Conservation (phyloP, 2,888 invertebrate species). For the Halictus ligatus region DNA sequence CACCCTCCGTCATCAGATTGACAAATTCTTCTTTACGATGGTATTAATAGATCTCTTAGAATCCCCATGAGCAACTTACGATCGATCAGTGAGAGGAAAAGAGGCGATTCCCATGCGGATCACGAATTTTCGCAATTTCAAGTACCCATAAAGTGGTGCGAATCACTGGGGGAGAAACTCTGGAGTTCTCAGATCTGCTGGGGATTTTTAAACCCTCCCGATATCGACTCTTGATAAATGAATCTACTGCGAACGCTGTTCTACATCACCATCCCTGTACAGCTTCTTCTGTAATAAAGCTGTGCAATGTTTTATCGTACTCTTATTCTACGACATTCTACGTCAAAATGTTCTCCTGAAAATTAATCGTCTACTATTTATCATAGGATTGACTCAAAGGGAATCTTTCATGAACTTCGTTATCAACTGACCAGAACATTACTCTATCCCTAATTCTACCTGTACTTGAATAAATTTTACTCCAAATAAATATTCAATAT, state of each 20-base stretch:
- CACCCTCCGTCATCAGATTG: not conserved
- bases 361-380: not conserved
- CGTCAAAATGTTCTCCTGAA: not conserved
- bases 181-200: not conserved
- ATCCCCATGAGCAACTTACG: not conserved
- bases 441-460: no score
- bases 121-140: conserved; percentile 38
- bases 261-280: not conserved
- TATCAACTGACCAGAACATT: no score
- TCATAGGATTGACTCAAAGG: not conserved
- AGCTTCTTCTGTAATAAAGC: not conserved
- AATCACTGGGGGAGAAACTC: conserved; percentile 12
- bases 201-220: conserved; percentile 25
- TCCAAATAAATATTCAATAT: no score
- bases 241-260: conserved; percentile 28
- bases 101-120: not conserved
- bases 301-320: not conserved
- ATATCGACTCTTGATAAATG: conserved; percentile 37
- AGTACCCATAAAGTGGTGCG: conserved; percentile 26
- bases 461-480: no score
- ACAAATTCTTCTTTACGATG: conserved; percentile 1
- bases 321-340: not conserved
- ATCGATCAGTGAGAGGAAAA: not conserved
- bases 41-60: not conserved
- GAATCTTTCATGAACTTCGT: no score